phyloP scores from a whole-genome alignment of 2,113 vertebrate genomes.

The Corvus hawaiiensis region DNA sequence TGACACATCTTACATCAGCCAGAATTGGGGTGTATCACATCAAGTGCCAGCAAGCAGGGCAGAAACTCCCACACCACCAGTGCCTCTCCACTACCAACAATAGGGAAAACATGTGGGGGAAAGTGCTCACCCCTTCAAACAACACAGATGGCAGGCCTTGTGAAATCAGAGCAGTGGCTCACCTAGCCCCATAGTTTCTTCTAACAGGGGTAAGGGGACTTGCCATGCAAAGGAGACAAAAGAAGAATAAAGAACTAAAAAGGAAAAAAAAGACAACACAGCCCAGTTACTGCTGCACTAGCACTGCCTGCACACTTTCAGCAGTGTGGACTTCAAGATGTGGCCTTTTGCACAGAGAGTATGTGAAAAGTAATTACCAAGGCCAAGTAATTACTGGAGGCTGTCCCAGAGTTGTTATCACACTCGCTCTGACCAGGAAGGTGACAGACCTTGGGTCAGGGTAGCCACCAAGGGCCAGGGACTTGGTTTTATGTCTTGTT shows the following conservation, averaged over 20 bases:
- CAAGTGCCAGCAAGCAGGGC: neutral
- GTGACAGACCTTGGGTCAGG: neutral
- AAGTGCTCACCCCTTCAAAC: neutral
- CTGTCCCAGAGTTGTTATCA: neutral
- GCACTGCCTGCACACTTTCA: neutral
- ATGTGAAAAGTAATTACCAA: neutral
- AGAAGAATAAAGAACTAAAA: neutral
- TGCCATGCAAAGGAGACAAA: neutral
- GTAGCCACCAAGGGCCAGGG: neutral
- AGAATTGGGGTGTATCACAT: neutral
- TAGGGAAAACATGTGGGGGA: fast-evolving
- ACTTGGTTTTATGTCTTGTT: neutral
- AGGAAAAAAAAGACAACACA: neutral
- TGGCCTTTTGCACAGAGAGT: neutral
- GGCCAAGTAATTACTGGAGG: neutral
- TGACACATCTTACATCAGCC: neutral
- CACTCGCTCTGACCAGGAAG: neutral
- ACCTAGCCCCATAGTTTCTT: neutral
- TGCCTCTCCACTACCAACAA: neutral
- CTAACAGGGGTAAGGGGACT: neutral
- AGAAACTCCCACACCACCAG: neutral
- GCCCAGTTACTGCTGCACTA: neutral
- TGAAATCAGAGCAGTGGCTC: neutral
- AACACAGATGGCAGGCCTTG: neutral
- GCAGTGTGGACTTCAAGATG: neutral